Base-by-base conservation (phyloP, 2,113 vertebrate genomes). In the Holacanthus passer region DNA sequence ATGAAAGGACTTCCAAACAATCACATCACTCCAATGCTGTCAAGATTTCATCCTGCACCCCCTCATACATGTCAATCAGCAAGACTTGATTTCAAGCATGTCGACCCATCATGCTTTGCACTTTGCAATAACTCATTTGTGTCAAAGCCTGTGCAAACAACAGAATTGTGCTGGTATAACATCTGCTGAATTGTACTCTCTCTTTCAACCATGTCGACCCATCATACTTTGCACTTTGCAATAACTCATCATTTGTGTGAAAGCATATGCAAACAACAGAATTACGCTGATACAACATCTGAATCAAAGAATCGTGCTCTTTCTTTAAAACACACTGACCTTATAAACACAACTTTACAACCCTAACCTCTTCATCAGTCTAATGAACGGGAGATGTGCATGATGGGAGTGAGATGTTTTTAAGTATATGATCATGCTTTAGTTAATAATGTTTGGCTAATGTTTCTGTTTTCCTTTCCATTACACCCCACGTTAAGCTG, bases 401-500 rank as follows among this genome's bases (percentile, higher is more conserved):
- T 12, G 9, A 24, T 52, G 31, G 16, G 1, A 19, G 41, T 4
- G 43, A 35, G 1, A 43, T 62, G 27, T 67, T 59, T 60, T 29
- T 35, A 60, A 53, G 13, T 20, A 52, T n/a, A 6, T 32, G n/a
- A 3, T 7, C 9, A 37, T 8, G 50, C 7, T 17, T 39, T 2
- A 7, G 0, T 27, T 66, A 7, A 39, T 5, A 62, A 67, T 17
- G 3, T 71, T 0, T 9, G 24, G 20, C 0, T 47, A n/a, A 52
- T n/a, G 62, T 73, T 59, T 63, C 24, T 63, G 20, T 43, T 58
- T 47, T 4, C 32, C n/a, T 43, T 32, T 35, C 29, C 8, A 16
- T 58, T 60, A 48, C 41, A 66, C 70, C 50, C 48, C 53, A 70
- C 77, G 48, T 68, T 71, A 16, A 45, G 3, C 5, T 60, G 48